Base-by-base conservation (phyloP, 2,797 vertebrate species). In the Anomalospiza imberbis region DNA sequence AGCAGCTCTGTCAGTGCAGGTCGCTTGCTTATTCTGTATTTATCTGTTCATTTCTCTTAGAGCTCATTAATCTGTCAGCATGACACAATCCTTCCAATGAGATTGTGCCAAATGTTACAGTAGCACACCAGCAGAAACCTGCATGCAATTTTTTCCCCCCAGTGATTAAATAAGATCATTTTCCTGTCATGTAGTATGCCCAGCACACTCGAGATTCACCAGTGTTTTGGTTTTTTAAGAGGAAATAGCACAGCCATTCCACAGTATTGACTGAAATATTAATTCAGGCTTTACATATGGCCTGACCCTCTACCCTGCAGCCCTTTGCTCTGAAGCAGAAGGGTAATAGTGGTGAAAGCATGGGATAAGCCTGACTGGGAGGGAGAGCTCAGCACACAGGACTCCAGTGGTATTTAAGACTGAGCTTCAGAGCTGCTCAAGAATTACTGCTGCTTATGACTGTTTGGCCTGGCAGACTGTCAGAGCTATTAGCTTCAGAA, bases 401-500 rank as follows among this genome's bases (percentile, higher is more conserved):
- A 81, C 89, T 91, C 74, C 29, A 8, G 88, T 54, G 93, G 96
- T 95, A 92, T 97, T 97, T 97, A 93, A 96, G 95, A 85, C 90
- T 93, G 84, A 96, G 80, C 94, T 96, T 91, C 93, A 93, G 95
- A 97, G 92, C 96, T 96, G 95, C 96, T 96, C 78, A 89, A 92
- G 97, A 98, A 92, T 97, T 97, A 96, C 93, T 95, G 95, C 97
- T 97, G 96, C 95, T 96, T 97, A 93, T 89, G 97, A 76, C 97
- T 97, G 94, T 97, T 98, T 97, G 98, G 93, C 93, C 97, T 97
- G 97, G 97, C 86, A 15, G 78, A 62, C 91, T 96, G 97, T 98
- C 98, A 98, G 95, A 96, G 96, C 94, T 96, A 96, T 98, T 98
- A 98, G 97, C 97, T 98, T 96, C 93, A 95, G 96, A 97, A 97